A percentile compares a stretch with the other conserved stretches of the same genome.
phyloP scores from a whole-genome alignment of 2,113 vertebrate genomes.

The Jaculus jaculus region DNA sequence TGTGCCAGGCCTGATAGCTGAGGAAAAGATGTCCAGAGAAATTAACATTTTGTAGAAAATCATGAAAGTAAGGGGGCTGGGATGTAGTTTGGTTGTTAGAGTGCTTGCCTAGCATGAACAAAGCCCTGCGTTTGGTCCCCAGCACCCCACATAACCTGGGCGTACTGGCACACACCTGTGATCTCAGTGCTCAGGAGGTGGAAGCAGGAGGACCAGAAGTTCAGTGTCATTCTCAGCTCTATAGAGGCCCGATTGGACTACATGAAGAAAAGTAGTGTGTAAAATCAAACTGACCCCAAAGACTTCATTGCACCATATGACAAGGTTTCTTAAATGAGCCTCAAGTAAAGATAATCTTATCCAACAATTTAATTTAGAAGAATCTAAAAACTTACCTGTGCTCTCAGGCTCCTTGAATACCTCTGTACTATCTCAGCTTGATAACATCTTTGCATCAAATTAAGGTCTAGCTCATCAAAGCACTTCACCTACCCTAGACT shows the following conservation, averaged over 20 bases:
- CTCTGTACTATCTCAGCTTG: not conserved
- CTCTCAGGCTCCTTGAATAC: not conserved
- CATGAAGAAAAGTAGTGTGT: not conserved
- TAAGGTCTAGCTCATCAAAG: not conserved
- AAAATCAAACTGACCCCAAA: conserved; percentile 32
- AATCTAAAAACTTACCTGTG: not conserved
- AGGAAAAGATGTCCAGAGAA: not conserved
- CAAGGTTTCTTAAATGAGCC: not conserved
- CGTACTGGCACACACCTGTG: too few relatives aligned
- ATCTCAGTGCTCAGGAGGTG: too few relatives aligned
- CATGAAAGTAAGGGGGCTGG: not conserved
- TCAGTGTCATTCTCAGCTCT: too few relatives aligned
- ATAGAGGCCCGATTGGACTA: too few relatives aligned
- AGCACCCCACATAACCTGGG: too few relatives aligned
- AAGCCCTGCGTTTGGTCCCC: too few relatives aligned
- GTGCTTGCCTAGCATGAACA: too few relatives aligned
- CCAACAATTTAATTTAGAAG: not conserved
- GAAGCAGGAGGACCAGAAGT: too few relatives aligned
- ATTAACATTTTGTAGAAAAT: conserved; percentile 15
- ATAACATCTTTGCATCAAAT: not conserved
- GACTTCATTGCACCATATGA: not conserved
- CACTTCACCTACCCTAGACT: not conserved
- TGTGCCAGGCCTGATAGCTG: not conserved
- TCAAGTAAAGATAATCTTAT: not conserved
- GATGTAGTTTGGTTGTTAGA: too few relatives aligned